Evolutionary conservation across 2,797 vertebrate species (phyloP), one percentile per base, ranked within the genome.

Genomic region (Chaetodon trifasciatus): DNA sequence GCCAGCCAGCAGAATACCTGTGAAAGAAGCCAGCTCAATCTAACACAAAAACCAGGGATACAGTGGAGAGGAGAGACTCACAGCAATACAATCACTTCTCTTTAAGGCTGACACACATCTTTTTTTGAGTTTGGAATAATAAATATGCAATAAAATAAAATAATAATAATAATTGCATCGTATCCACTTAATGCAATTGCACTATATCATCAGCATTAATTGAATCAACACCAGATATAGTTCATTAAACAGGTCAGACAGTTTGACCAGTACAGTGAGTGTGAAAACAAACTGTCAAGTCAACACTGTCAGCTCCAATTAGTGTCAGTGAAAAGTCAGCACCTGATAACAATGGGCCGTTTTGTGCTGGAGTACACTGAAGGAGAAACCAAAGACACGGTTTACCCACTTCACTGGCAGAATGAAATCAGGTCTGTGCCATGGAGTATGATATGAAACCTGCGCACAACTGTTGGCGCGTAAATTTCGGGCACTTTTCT

Each of bases 261-360:
- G 63, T 53, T 28, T 55, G 61, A 76, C n/a, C 37, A 32, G 39
- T 37, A 28, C 16, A 56, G 50, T 21, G n/a, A 39, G 68, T 2
- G 55, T 28, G 57, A 56, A 66, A 13, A 57, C 79, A 73, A 19
- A 8, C 52, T 69, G 49, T 75, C 68, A 70, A 21, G 53, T 16
- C 19, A 32, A 32, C 28, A 28, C 49, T 55, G 76, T 4, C 56
- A 56, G 5, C 56, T 71, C 52, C 61, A 24, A 28, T 68, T 50
- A 65, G 66, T 40, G 70, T 58, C 42, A 47, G 37, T n/a, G 47
- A 37, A 9, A 28, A 66, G 66, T 55, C 49, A 65, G 57, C 53
- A 35, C 13, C 53, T 70, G 23, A 47, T 24, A 21, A 58, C 52
- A 47, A 19, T 19, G 52, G 42, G 24, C 23, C 23, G 10, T 6